Conservation (phyloP, 2,888 invertebrate species). For the Nemoura dubitans region DNA sequence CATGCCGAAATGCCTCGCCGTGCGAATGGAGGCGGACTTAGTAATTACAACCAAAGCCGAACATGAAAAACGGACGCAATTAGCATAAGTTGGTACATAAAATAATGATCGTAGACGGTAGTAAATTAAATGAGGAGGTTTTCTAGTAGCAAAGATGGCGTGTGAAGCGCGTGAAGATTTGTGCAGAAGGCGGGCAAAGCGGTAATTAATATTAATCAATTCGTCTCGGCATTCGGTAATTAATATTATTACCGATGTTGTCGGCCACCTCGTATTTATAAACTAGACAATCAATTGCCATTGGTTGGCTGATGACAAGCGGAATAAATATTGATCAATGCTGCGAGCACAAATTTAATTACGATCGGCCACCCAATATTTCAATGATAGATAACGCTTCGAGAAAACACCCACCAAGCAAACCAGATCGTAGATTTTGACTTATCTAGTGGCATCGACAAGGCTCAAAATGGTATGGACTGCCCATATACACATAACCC, state of each 20-base stretch:
- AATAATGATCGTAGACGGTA: background rate
- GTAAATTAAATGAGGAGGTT: background rate
- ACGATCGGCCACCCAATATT: slow-evolving; percentile 41
- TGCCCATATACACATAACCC: slow-evolving; percentile 37
- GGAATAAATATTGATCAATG: slow-evolving; percentile 40
- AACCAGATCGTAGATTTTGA: slow-evolving; percentile 22
- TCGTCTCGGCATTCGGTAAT: background rate
- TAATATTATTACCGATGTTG: background rate
- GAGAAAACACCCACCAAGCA: slow-evolving; percentile 28
- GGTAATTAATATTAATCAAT: slow-evolving; percentile 34
- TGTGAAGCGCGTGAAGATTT: slow-evolving; percentile 44
- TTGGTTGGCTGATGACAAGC: slow-evolving; percentile 30
- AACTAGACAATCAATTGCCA: slow-evolving; percentile 12
- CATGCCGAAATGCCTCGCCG: too few species aligned
- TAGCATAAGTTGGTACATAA: slow-evolving; percentile 7
- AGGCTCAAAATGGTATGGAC: slow-evolving; percentile 26
- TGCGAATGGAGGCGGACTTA: background rate
- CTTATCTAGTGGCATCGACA: slow-evolving; percentile 24
- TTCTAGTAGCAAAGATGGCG: slow-evolving; percentile 30
- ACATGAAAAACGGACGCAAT: background rate
- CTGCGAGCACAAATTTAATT: slow-evolving; percentile 47
- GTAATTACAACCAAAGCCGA: background rate
- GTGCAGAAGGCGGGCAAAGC: background rate
- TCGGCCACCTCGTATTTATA: slow-evolving; percentile 7
- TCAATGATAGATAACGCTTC: slow-evolving; percentile 13